Percentiles rank a stretch among this genome's conserved stretches.
Evolutionary conservation across 2,797 vertebrate genomes (phyloP).

Genomic region (Podarcis siculus): DNA sequence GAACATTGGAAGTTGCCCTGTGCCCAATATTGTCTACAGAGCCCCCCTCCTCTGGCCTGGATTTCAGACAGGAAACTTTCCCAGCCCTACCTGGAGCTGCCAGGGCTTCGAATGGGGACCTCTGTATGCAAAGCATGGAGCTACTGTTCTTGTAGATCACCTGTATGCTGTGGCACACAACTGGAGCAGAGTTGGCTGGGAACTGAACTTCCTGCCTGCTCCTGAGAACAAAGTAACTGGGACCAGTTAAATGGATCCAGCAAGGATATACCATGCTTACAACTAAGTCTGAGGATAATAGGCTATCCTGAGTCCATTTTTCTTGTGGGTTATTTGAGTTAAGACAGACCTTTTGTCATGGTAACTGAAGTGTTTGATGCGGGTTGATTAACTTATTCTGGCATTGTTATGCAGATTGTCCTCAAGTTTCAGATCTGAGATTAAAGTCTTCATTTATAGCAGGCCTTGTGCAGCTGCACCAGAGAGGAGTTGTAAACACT

Average conservation of each 20-base stretch:
- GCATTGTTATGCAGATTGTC: neutral
- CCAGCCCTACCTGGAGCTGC: neutral
- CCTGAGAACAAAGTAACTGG: neutral
- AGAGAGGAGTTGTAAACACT: neutral
- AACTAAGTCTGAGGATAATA: neutral
- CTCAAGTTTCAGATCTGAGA: constrained; percentile 5
- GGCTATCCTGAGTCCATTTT: neutral
- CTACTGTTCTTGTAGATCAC: neutral
- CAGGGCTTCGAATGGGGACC: neutral
- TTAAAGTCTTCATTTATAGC: neutral
- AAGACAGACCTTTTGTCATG: neutral
- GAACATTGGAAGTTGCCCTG: neutral
- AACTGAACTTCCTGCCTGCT: neutral
- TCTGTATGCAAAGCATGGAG: neutral
- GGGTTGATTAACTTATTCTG: neutral
- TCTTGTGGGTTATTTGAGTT: neutral
- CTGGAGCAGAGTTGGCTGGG: neutral
- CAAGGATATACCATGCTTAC: neutral
- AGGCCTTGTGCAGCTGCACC: neutral
- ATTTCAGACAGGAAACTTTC: neutral
- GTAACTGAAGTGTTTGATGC: neutral
- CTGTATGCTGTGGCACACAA: neutral
- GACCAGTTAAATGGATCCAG: neutral
- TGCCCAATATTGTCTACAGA: neutral
- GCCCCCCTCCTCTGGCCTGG: neutral